These are phyloP conservation scores for Spinus pinus DNA, from an alignment of 2,797 vertebrate genomes.

Conservation along the genomic window DNA sequence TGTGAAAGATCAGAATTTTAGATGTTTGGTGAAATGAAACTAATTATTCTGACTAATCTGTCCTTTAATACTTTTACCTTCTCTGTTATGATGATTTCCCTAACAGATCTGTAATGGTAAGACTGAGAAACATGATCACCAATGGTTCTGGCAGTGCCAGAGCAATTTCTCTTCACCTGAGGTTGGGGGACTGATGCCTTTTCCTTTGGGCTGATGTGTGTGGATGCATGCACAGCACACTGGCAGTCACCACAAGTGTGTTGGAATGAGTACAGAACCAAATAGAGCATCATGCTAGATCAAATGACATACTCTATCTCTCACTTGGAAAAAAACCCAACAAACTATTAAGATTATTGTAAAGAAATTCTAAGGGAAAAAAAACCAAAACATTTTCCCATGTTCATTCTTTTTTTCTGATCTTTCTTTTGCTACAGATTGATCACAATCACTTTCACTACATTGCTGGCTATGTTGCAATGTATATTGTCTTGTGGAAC, in stretches of 20 bases:
- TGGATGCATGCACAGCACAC: not conserved
- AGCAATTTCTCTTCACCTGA: not conserved
- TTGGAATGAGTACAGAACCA: not conserved
- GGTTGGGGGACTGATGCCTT: not conserved
- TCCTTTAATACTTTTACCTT: not conserved
- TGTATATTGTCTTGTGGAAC: not conserved
- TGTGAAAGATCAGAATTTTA: not conserved
- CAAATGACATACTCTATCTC: not conserved
- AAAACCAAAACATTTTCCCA: not conserved
- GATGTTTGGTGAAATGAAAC: not conserved
- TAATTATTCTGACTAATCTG: not conserved
- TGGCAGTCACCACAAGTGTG: not conserved
- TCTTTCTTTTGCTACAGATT: not conserved
- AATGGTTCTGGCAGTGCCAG: not conserved
- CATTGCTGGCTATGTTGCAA: not conserved
- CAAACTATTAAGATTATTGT: not conserved
- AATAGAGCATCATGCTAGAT: not conserved
- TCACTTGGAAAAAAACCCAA: not conserved
- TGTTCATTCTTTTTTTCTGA: not conserved
- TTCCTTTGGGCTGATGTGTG: not conserved
- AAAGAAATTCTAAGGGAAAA: not conserved
- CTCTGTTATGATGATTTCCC: not conserved
- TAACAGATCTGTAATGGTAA: not conserved
- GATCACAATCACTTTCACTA: not conserved
- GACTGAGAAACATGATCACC: not conserved